Percentiles rank a stretch among this genome's conserved stretches.
phyloP scores from a whole-genome alignment of 2,797 vertebrate genomes.

The Okamejei kenojei region DNA sequence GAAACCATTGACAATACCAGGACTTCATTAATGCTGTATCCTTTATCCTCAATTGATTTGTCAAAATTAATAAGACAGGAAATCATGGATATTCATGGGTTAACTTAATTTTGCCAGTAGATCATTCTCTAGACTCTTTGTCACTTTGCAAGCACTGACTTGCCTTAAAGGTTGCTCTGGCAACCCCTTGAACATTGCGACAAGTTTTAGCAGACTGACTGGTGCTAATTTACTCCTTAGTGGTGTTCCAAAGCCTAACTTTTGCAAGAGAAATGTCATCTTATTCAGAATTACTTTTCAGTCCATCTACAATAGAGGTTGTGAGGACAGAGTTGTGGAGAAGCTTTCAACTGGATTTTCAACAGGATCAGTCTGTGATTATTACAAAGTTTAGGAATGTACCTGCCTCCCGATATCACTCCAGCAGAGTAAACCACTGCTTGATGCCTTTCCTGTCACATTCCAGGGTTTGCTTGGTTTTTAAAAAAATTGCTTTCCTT shows the following conservation, averaged over 20 bases:
- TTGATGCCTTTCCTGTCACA: background rate
- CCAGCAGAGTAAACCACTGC: background rate
- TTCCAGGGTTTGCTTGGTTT: background rate
- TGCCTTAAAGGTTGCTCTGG: background rate
- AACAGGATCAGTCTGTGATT: too few relatives aligned
- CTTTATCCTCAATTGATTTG: background rate
- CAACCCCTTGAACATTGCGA: background rate
- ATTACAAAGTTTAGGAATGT: background rate
- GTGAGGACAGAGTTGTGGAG: background rate
- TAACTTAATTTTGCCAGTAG: background rate
- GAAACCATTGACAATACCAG: background rate
- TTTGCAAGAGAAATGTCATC: background rate
- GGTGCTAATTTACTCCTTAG: background rate
- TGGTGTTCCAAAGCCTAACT: background rate
- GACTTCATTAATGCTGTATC: background rate
- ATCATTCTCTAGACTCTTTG: background rate
- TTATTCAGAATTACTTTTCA: background rate
- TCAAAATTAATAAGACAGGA: background rate
- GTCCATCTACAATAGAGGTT: background rate
- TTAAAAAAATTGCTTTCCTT: background rate
- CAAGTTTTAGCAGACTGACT: background rate
- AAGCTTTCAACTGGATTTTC: background rate
- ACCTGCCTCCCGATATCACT: background rate
- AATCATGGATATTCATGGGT: slow-evolving; percentile 9
- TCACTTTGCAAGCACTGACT: background rate